A percentile compares a stretch with the other conserved stretches of the same genome.
These are phyloP conservation scores for Mythimna albipuncta DNA, from an alignment of 2,888 invertebrate genomes.

Conservation along the genomic window DNA sequence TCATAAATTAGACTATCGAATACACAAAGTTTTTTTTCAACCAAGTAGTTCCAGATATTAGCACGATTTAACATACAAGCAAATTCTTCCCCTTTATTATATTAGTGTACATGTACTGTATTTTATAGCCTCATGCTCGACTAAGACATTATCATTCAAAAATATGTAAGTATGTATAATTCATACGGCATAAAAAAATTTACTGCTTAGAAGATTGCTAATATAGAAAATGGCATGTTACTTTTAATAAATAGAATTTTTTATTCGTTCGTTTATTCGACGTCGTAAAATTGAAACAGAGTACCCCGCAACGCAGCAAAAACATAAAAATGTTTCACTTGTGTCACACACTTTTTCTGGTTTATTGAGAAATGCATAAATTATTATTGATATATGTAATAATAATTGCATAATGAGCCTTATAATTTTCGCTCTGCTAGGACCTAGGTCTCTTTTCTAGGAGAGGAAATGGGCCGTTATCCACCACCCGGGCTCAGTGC, in stretches of 20 bases:
- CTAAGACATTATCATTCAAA: constrained; percentile 39
- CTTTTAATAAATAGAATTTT: constrained; percentile 44
- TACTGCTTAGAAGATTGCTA: constrained; percentile 46
- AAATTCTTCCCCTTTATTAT: too few relatives aligned
- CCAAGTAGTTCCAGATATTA: too few relatives aligned
- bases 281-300: constrained; percentile 49
- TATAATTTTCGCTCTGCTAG: too few relatives aligned
- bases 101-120: not conserved
- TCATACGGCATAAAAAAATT: constrained; percentile 48
- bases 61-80: too few relatives aligned
- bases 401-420: too few relatives aligned
- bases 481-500: too few relatives aligned
- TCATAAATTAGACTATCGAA: too few relatives aligned
- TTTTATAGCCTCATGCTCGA: constrained; percentile 29
- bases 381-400: not conserved
- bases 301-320: constrained; percentile 9
- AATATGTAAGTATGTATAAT: constrained; percentile 52
- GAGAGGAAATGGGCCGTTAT: too few relatives aligned
- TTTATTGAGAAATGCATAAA: constrained; percentile 21
- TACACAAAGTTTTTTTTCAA: too few relatives aligned
- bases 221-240: constrained; percentile 48
- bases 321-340: constrained; percentile 20
- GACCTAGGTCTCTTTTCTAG: too few relatives aligned
- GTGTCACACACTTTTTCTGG: constrained; percentile 14
- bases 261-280: constrained; percentile 45